These are phyloP conservation scores for Halesus radiatus DNA, from an alignment of 1,140 invertebrate genomes.

Conservation along the genomic window DNA sequence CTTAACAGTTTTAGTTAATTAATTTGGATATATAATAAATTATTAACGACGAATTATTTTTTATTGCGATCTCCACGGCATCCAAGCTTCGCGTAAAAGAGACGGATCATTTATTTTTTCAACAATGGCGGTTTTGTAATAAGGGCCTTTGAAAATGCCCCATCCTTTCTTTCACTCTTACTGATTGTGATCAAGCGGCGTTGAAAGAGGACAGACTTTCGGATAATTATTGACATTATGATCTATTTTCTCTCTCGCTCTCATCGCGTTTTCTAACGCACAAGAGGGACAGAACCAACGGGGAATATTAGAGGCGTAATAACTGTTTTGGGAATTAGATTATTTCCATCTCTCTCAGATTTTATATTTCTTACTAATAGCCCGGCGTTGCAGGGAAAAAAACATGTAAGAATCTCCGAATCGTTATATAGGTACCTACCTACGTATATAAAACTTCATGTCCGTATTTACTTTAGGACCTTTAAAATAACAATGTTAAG, in stretches of 20 bases:
- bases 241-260: conserved; percentile 12
- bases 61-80: too few species aligned
- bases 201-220: not conserved
- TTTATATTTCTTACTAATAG: conserved; percentile 6
- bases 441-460: too few species aligned
- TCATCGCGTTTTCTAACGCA: not conserved
- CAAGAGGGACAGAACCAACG: conserved; percentile 6
- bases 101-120: conserved; percentile 23
- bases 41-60: too few species aligned
- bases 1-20: too few species aligned
- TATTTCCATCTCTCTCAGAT: conserved; percentile 45
- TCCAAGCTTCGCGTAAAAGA: too few species aligned
- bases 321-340: conserved; percentile 48
- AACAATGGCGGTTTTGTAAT: conserved; percentile 50
- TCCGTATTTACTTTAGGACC: too few species aligned
- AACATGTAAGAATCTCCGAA: too few species aligned
- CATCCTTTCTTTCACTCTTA: conserved; percentile 26
- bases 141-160: conserved; percentile 41
- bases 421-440: too few species aligned
- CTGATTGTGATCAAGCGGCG: not conserved
- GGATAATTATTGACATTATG: conserved; percentile 46
- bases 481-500: too few species aligned
- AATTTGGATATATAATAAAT: too few species aligned
- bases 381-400: not conserved
- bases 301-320: conserved; percentile 43